Conservation (phyloP, 2,113 vertebrate species). For the Natator depressus region DNA sequence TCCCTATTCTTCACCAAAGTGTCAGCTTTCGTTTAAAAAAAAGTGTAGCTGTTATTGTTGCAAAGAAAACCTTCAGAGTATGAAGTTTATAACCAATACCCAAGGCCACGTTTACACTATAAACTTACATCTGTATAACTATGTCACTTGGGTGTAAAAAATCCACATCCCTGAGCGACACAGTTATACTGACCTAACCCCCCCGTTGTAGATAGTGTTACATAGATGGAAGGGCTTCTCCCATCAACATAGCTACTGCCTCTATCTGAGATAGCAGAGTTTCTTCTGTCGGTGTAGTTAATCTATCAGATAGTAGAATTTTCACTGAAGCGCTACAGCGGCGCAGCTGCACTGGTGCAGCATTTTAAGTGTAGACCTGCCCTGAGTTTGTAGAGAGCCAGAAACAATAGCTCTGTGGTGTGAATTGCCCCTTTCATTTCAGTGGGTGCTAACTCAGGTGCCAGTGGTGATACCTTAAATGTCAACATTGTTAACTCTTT, state of each 20-base stretch:
- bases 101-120: no score
- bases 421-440: not conserved
- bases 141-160: no score
- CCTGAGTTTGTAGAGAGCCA: not conserved
- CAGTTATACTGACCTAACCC: no score
- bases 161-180: no score
- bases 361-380: no score
- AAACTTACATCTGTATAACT: no score
- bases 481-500: slow-evolving; percentile 29
- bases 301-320: not conserved
- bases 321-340: not conserved
- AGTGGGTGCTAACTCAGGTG: slow-evolving; percentile 6
- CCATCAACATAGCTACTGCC: not conserved
- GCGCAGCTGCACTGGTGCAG: no score
- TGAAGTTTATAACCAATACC: not conserved
- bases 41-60: not conserved
- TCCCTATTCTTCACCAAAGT: not conserved
- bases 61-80: not conserved
- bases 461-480: not conserved
- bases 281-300: no score
- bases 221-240: not conserved
- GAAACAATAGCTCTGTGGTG: not conserved
- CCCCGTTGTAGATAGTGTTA: no score
- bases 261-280: not conserved
- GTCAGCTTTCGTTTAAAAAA: not conserved